Evolutionary conservation across 1,140 invertebrate species (phyloP).

Genomic region (Pseudomyrmex pallidus): DNA sequence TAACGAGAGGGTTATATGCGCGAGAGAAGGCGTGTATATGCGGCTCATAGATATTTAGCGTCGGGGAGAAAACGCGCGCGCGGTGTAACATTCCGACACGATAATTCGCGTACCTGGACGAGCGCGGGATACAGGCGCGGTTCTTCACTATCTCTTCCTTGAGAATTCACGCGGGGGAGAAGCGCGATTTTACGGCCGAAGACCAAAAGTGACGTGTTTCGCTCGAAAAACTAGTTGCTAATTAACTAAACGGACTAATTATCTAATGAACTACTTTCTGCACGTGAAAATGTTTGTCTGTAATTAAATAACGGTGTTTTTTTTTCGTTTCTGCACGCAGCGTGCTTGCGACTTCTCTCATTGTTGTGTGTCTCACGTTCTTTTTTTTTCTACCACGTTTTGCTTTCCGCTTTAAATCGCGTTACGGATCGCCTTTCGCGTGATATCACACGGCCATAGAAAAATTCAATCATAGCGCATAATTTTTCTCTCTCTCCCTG

Average conservation of each 20-base stretch:
- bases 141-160: neutral
- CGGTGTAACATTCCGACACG: constrained; percentile 20
- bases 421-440: neutral
- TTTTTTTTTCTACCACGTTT: neutral
- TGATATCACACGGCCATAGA: neutral
- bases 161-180: neutral
- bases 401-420: constrained; percentile 2
- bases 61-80: constrained; percentile 9
- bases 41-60: neutral
- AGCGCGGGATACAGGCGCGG: constrained; percentile 18
- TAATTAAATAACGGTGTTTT: neutral
- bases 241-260: neutral
- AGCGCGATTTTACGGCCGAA: constrained; percentile 7
- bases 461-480: constrained; percentile 7
- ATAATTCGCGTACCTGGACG: constrained; percentile 29
- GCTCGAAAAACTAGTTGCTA: neutral
- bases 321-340: neutral
- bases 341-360: too few relatives aligned
- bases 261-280: neutral
- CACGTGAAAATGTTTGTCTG: neutral
- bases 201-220: neutral
- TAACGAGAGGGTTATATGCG: neutral
- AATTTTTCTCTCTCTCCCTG: constrained; percentile 32
- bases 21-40: constrained; percentile 4
- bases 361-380: neutral